Conservation (phyloP, 2,888 invertebrate genomes). For the Agrochola macilenta region DNA sequence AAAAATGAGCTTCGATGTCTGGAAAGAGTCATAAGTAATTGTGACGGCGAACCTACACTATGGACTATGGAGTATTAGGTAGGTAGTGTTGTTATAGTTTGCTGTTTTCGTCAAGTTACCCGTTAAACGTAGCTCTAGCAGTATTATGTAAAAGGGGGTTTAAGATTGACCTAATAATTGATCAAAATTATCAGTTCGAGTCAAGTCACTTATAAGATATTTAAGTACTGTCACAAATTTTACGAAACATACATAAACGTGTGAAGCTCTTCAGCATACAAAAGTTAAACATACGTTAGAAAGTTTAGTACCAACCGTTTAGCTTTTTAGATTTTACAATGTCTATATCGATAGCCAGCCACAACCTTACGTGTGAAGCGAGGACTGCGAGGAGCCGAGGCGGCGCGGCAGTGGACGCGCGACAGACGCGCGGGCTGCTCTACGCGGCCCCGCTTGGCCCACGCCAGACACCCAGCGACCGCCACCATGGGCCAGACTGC, state of each 20-base stretch:
- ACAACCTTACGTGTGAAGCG: constrained; percentile 73
- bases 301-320: neutral
- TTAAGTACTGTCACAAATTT: neutral
- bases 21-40: neutral
- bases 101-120: neutral
- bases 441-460: constrained; percentile 86
- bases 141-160: neutral
- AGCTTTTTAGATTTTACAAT: constrained; percentile 1
- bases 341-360: constrained; percentile 55
- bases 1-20: neutral
- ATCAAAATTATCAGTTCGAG: neutral
- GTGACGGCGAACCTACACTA: neutral
- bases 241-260: neutral
- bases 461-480: constrained; percentile 64
- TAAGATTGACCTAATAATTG: neutral
- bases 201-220: neutral
- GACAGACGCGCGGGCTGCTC: constrained; percentile 88
- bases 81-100: too few species aligned
- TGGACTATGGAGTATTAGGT: neutral
- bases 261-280: neutral
- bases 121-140: neutral
- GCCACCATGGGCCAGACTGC: constrained; percentile 89
- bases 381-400: constrained; percentile 66
- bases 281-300: neutral
- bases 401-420: constrained; percentile 86